Evolutionary conservation across 2,113 vertebrate genomes (phyloP).

Genomic region (Nyctibius bracteatus): DNA sequence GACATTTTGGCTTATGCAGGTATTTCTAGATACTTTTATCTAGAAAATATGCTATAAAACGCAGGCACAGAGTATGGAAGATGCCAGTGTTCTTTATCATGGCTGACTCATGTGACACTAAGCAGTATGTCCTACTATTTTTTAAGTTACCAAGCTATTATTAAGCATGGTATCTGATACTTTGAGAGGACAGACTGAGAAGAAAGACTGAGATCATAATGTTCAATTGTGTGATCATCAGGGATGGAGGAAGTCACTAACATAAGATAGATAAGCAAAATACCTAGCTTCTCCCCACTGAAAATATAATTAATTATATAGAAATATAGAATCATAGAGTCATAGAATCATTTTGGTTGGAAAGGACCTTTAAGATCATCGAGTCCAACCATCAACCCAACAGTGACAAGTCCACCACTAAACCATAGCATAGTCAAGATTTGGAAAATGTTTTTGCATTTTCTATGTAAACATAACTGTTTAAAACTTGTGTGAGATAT

Average conservation of each 20-base stretch:
- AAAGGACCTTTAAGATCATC: too few relatives aligned
- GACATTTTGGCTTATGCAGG: neutral
- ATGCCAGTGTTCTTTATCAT: neutral
- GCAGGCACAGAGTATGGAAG: neutral
- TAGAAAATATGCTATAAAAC: neutral
- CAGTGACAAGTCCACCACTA: too few relatives aligned
- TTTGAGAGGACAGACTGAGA: neutral
- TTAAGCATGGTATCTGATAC: neutral
- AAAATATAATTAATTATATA: neutral
- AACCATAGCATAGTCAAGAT: too few relatives aligned
- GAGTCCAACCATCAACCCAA: too few relatives aligned
- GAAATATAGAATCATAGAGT: too few relatives aligned
- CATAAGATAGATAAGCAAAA: neutral
- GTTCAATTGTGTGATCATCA: neutral
- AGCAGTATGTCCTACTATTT: neutral
- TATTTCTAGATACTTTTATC: neutral
- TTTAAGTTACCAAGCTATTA: neutral
- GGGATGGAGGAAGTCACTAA: neutral
- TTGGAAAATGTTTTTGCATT: neutral
- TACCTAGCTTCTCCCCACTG: neutral
- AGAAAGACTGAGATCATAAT: neutral
- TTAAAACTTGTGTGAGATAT: neutral
- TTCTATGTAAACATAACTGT: neutral
- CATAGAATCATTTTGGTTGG: too few relatives aligned
- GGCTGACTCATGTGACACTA: neutral